Percentiles rank a stretch among this genome's conserved stretches.
Evolutionary conservation across 2,888 invertebrate genomes (phyloP).

Genomic region (Ferdinandea cuprea): DNA sequence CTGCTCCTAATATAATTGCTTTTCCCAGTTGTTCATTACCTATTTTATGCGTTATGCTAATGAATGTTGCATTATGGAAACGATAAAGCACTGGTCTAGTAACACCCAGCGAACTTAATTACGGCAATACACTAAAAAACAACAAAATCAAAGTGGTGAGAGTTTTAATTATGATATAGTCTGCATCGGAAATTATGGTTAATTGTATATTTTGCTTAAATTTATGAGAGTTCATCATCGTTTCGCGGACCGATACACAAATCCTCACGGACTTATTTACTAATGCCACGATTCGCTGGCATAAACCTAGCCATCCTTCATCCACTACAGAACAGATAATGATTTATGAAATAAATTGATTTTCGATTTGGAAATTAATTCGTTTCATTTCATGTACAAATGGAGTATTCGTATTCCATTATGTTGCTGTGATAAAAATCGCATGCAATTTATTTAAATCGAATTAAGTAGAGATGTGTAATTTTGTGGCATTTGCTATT

Average conservation of each 20-base stretch:
- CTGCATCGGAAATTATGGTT: slow-evolving; percentile 40
- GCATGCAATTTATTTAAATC: not conserved
- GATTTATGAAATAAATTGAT: slow-evolving; percentile 24
- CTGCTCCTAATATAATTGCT: slow-evolving; percentile 6
- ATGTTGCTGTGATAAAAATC: not conserved
- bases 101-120: slow-evolving; percentile 43
- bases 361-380: slow-evolving; percentile 12
- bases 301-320: accelerated
- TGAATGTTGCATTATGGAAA: slow-evolving; percentile 20
- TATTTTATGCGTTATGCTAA: not conserved
- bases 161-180: slow-evolving; percentile 27
- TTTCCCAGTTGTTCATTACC: not conserved
- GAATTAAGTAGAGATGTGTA: no score
- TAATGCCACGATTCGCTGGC: no score
- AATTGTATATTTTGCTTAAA: slow-evolving; percentile 42
- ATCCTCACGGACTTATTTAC: not conserved
- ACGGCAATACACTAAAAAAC: slow-evolving; percentile 44
- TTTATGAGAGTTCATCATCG: slow-evolving; percentile 18
- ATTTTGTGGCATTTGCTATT: no score
- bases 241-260: not conserved
- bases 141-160: slow-evolving; percentile 34
- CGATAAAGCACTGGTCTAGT: slow-evolving; percentile 1
- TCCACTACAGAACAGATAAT: not conserved
- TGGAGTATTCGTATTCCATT: not conserved
- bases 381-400: not conserved